Base-by-base conservation (phyloP, 2,888 invertebrate species). In the Leucophenga montana region DNA sequence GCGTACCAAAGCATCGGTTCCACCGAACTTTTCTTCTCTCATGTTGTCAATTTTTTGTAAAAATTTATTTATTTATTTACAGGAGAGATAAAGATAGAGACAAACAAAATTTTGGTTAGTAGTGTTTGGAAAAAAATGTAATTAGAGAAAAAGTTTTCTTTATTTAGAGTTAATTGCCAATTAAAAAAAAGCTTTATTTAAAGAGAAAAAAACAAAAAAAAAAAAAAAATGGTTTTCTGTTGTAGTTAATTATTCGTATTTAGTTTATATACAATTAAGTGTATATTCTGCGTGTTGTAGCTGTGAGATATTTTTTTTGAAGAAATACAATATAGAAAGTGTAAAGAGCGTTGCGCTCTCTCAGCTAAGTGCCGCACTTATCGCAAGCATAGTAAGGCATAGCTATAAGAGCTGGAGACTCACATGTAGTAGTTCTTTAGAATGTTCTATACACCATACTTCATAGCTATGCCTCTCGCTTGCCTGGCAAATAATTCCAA, bases 401-500 rank as follows among this genome's bases (percentile, higher is more conserved):
- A 85, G 86, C 83, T 80, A 74, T 72, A 77, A 27, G 27, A 2
- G 3, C 27, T 14, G 22, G 1, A 56, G 14, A 13, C 53, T 6
- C n/a, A 39, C 9, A 39, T 27, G 27, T 5, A 5, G 9, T 39
- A 1, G 1, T 39, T 3, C 20, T 48, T 13, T 48, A 48, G 14
- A 54, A 54, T 3, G 59, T 33, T 31, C 16, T 13, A 14, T 57
- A 31, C 4, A 78, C 78, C 76, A 75, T 74, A 76, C 77, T 71
- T 78, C 78, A 75, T 78, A 79, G 73, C 81, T 72, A 72, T 82
- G 80, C 73, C 83, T 78, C 78, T 75, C 78, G 76, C 81, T 83
- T 82, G 80, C 80, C 81, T 84, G 62, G 85, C 85, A 86, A 85
- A 86, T 86, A 86, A 86, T 86, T 86, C 86, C 86, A 86, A 86